These are phyloP conservation scores for Fragum fragum DNA, from an alignment of 2,888 invertebrate genomes.

Conservation along the genomic window DNA sequence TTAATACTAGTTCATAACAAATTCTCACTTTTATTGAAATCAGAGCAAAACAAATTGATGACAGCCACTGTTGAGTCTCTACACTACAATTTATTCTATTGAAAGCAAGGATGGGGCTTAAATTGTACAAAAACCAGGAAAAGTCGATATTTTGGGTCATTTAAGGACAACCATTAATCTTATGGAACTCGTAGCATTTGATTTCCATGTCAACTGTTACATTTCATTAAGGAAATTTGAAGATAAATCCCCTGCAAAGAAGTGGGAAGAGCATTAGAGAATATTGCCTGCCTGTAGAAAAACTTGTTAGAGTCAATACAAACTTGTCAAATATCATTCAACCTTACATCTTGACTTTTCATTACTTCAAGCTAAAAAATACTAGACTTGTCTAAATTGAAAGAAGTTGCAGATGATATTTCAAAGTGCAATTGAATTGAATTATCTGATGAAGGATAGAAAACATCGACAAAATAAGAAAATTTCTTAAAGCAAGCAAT, in stretches of 20 bases:
- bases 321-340: not conserved
- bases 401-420: no score
- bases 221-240: slow-evolving; percentile 41
- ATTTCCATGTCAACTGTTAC: slow-evolving; percentile 51
- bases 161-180: slow-evolving; percentile 55
- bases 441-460: no score
- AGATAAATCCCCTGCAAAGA: slow-evolving; percentile 15
- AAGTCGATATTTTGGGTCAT: slow-evolving; percentile 51
- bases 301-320: slow-evolving; percentile 13
- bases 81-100: slow-evolving; percentile 60
- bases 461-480: no score
- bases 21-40: slow-evolving; percentile 43
- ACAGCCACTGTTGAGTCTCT: slow-evolving; percentile 41
- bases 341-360: not conserved
- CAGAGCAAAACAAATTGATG: slow-evolving; percentile 58
- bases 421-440: no score
- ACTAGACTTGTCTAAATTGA: no score
- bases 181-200: slow-evolving; percentile 26
- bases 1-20: slow-evolving; percentile 44
- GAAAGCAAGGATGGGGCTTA: slow-evolving; percentile 45
- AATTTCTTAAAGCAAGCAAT: no score
- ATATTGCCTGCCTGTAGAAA: not conserved
- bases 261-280: slow-evolving; percentile 27
- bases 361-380: no score
- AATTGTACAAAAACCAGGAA: slow-evolving; percentile 40